phyloP scores from a whole-genome alignment of 2,113 vertebrate genomes.

The Heptranchias perlo region DNA sequence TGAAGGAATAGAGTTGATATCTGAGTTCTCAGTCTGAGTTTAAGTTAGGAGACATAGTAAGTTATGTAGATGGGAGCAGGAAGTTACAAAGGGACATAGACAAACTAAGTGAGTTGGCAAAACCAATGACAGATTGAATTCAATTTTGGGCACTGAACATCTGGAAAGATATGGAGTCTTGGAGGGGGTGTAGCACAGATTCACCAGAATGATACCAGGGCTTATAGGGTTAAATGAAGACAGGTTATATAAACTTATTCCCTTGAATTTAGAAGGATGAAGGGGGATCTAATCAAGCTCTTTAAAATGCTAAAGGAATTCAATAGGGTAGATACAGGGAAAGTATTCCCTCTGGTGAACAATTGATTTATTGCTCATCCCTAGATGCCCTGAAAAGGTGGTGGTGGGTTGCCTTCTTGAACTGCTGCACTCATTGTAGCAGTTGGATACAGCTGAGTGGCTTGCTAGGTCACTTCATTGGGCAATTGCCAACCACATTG shows the following conservation, averaged over 20 bases:
- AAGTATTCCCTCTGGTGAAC: too few species aligned
- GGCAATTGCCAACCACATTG: too few species aligned
- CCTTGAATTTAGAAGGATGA: background rate
- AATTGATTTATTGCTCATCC: background rate
- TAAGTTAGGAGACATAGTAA: too few species aligned
- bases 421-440: too few species aligned
- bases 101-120: background rate
- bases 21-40: too few species aligned
- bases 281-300: background rate
- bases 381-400: background rate
- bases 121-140: background rate
- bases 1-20: too few species aligned
- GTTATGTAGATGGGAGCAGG: too few species aligned
- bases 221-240: background rate
- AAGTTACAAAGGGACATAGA: too few species aligned
- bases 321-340: too few species aligned
- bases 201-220: background rate
- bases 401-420: too few species aligned
- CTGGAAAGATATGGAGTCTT: background rate
- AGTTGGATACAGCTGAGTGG: too few species aligned
- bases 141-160: background rate
- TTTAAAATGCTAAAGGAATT: background rate
- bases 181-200: background rate
- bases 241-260: background rate
- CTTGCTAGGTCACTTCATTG: too few species aligned